Base-by-base conservation (phyloP, 2,888 invertebrate genomes). In the Tridacna gigas region DNA sequence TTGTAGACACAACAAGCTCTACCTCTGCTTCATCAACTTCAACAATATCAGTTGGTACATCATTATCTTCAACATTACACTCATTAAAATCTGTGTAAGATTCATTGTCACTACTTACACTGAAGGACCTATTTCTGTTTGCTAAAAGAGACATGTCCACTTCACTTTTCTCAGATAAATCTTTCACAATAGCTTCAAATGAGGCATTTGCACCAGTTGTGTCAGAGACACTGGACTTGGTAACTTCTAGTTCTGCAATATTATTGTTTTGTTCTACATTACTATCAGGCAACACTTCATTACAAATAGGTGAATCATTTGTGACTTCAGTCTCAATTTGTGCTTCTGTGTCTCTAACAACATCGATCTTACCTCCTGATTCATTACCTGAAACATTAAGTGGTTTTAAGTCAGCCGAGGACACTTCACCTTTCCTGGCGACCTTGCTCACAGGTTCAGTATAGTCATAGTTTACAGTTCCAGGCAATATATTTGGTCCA, bases 61-160 rank as follows among this genome's bases (percentile, higher is more conserved):
- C 80, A n/a, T 81, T 84, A 79, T 86, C 82, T 76, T 84, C 84
- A 45, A 87, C 87, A 83, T 83, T 75, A 85, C 87, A 87, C 63
- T 87, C 84, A 74, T 74, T 83, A 63, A 87, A 87, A 5, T 87
- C 87, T 65, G 73, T 81, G 77, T 87, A 85, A 56, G 86, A 86
- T 26, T 84, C 84, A 25, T 77, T 67, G 63, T 67, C 80, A 74
- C 84, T 85, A 67, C 86, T 83, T n/a, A 82, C 75, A 60, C 86
- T 86, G 63, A 86, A 86, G 56, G 82, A 78, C 13, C 86, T 74
- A 61, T 82, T 80, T 11, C 80, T 67, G 56, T 82, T 77, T 2
- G 67, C 47, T 20, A 71, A 26, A 15, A 82, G 61, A 74, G 80
- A 45, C 61, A 51, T 66, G 78, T 78, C 77, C 25, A 66, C 76